Evolutionary conservation across 2,797 vertebrate genomes (phyloP).

Genomic region (Sebastes goodei): DNA sequence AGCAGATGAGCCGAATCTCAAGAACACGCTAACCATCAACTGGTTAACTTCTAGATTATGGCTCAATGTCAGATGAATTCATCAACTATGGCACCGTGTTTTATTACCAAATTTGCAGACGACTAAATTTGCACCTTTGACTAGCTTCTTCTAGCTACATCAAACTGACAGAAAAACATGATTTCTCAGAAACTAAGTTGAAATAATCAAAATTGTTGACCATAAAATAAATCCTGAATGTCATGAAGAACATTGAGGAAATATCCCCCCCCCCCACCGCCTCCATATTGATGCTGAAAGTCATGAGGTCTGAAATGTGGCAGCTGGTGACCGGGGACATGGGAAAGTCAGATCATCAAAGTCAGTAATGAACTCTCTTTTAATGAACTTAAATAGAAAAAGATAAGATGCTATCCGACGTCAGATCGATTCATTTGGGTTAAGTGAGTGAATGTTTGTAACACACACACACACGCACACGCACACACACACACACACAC

Average conservation of each 20-base stretch:
- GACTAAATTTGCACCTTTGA: background rate
- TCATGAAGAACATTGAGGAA: background rate
- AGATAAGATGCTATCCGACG: background rate
- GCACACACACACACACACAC: slow-evolving; percentile 20
- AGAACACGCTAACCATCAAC: background rate
- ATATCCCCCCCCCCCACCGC: background rate
- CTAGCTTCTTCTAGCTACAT: background rate
- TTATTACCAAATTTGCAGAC: background rate
- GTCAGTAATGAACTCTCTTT: background rate
- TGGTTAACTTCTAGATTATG: background rate
- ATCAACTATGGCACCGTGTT: background rate
- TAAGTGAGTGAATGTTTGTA: background rate
- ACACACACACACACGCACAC: background rate
- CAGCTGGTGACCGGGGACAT: background rate
- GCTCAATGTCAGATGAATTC: background rate
- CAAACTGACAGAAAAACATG: too few species aligned
- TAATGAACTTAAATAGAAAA: slow-evolving; percentile 4
- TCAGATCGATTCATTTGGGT: background rate
- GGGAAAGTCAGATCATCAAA: background rate
- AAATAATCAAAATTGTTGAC: background rate
- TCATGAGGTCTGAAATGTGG: background rate
- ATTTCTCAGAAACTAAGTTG: too few species aligned
- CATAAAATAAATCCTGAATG: background rate
- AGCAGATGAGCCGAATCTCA: background rate
- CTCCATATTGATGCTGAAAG: background rate